phyloP scores from a whole-genome alignment of 2,797 vertebrate genomes.

The Muraenolepis orangiensis region DNA sequence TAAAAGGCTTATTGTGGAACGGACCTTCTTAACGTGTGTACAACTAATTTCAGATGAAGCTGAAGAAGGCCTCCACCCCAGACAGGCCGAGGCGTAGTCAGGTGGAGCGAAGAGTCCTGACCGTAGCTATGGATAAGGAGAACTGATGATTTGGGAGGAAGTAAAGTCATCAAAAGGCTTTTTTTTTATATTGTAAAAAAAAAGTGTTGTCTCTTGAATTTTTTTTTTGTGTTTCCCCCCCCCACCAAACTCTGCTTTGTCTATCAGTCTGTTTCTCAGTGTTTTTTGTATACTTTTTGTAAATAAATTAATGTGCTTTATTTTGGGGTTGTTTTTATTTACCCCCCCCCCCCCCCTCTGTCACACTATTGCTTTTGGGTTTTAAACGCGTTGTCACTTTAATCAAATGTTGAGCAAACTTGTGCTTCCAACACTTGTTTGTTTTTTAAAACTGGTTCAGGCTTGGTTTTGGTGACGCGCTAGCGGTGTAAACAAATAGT shows the following conservation, averaged over 20 bases:
- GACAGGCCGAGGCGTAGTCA: constrained; percentile 64
- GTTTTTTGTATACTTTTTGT: constrained; percentile 2
- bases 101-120: constrained; percentile 61
- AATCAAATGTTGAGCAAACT: neutral
- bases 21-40: neutral
- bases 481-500: neutral
- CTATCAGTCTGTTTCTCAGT: neutral
- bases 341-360: too few species aligned
- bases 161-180: constrained; percentile 22
- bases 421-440: neutral
- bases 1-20: too few species aligned
- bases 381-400: neutral
- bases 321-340: too few species aligned
- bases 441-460: neutral
- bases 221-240: neutral
- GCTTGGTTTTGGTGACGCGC: neutral
- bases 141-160: constrained; percentile 58
- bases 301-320: neutral
- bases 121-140: constrained; percentile 70
- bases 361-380: neutral
- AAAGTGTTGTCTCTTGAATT: neutral
- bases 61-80: constrained; percentile 71
- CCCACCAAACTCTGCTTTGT: neutral
- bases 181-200: constrained; percentile 46
- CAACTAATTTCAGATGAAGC: constrained; percentile 61